Percentiles rank a stretch among this genome's conserved stretches.
Conservation (phyloP, 1,140 invertebrate genomes). For the Drosophila murphyi region DNA sequence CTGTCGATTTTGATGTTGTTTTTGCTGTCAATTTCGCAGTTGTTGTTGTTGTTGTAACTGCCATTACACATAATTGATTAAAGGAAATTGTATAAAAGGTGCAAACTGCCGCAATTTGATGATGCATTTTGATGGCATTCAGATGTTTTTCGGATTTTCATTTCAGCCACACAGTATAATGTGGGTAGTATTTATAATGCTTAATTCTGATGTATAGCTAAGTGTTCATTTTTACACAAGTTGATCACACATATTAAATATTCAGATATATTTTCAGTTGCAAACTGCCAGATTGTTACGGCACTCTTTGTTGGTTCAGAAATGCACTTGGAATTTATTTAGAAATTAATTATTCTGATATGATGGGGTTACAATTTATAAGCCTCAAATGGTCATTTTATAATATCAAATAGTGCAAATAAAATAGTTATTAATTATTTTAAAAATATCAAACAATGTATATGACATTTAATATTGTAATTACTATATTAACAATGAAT, state of each 20-base stretch:
- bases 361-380: too few relatives aligned
- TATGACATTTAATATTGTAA: too few relatives aligned
- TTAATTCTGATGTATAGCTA: neutral
- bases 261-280: neutral
- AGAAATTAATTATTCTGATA: too few relatives aligned
- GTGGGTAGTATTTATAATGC: neutral
- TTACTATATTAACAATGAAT: too few relatives aligned
- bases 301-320: too few relatives aligned
- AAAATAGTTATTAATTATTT: too few relatives aligned
- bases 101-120: slow-evolving; percentile 64
- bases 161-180: slow-evolving; percentile 31
- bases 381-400: too few relatives aligned
- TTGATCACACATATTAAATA: neutral
- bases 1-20: slow-evolving; percentile 21
- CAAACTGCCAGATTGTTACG: too few relatives aligned
- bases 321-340: too few relatives aligned
- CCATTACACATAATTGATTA: slow-evolving; percentile 73
- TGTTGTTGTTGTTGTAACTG: slow-evolving; percentile 45
- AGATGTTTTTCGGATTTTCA: slow-evolving; percentile 32
- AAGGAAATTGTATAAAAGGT: slow-evolving; percentile 73
- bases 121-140: slow-evolving; percentile 51
- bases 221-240: slow-evolving; percentile 2
- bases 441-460: too few relatives aligned
- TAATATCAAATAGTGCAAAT: too few relatives aligned
- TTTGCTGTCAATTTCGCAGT: neutral